Base-by-base conservation (phyloP, 2,113 vertebrate species). In the Ivindomyrus marchei region DNA sequence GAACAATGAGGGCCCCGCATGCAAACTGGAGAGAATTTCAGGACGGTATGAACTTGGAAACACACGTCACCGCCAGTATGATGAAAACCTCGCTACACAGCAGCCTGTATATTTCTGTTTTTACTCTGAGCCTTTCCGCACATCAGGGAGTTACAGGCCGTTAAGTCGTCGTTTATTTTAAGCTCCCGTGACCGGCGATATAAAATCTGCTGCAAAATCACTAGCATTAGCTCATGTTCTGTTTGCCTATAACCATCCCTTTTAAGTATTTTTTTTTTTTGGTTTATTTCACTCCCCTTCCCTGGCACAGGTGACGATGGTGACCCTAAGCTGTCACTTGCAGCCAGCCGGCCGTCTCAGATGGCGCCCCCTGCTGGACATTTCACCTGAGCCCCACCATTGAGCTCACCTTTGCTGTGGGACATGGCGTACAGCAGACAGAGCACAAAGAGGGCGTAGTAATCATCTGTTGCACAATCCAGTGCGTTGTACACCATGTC, bases 391-490 rank as follows among this genome's bases (percentile, higher is more conserved):
- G 62, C 10, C 3, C 62, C n/a, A 70, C n/a, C 62, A 31, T 0
- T 13, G 9, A 45, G 24, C 92, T 93, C 91, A 98, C 98, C 98
- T 97, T 97, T 98, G 93, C 99, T 99, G 92, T 99, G 98, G 56
- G 97, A 98, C 95, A 99, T 96, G 11, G 98, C 98, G 3, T 98
- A 99, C 0, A 99, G 95, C 88, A 99, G 97, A 92, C 98, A 99
- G 89, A 99, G 97, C 88, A 99, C 98, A 89, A 99, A 99, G n/a
- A 99, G 95, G 0, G 98, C 97, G 0, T 99, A 97, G 93, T 99
- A 99, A 91, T 99, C 98, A 0, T 98, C 97, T 0, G 93, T 95
- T 3, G 95, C 95, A 92, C 97, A 99, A 92, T 99, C 97, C 42
- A 99, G 94, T 1, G 98, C 97, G 0, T 97, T 97, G 93, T 98